These are phyloP conservation scores for Paralvinella palmiformis DNA, from an alignment of 1,140 invertebrate species.

Conservation along the genomic window DNA sequence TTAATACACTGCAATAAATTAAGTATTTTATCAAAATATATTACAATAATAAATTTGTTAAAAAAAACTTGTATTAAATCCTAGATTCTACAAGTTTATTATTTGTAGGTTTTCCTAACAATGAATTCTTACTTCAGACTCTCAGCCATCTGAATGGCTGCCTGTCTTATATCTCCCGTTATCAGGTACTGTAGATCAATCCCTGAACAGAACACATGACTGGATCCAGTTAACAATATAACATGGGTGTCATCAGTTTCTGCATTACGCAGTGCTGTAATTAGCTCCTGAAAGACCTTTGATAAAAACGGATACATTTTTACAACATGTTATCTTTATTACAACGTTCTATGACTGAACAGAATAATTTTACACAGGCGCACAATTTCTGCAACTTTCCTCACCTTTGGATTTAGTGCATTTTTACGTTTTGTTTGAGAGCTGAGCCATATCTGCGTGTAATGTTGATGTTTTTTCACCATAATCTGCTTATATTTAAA, in stretches of 20 bases:
- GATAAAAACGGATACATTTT: neutral
- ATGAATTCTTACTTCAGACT: slow-evolving; percentile 34
- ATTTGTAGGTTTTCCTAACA: neutral
- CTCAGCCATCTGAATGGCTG: slow-evolving; percentile 43
- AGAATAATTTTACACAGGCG: neutral
- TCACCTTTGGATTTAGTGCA: slow-evolving; percentile 46
- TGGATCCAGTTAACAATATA: slow-evolving; percentile 42
- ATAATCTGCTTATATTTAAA: slow-evolving; percentile 48
- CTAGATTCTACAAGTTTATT: neutral
- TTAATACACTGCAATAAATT: neutral
- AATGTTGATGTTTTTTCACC: slow-evolving; percentile 43
- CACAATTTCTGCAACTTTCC: neutral
- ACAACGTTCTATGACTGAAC: neutral
- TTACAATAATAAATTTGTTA: neutral
- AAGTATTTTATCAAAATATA: neutral
- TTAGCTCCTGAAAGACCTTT: slow-evolving; percentile 45
- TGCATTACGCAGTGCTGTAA: slow-evolving; percentile 39
- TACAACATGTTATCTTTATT: neutral
- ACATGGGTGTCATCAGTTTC: slow-evolving; percentile 48
- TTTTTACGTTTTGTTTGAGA: slow-evolving; percentile 44
- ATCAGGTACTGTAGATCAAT: slow-evolving; percentile 42
- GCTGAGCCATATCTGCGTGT: slow-evolving; percentile 46
- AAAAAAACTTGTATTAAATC: neutral
- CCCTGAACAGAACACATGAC: slow-evolving; percentile 31
- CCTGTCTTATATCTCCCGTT: slow-evolving; percentile 32